Base-by-base conservation (phyloP, 2,888 invertebrate genomes). In the Anticlea derivata region DNA sequence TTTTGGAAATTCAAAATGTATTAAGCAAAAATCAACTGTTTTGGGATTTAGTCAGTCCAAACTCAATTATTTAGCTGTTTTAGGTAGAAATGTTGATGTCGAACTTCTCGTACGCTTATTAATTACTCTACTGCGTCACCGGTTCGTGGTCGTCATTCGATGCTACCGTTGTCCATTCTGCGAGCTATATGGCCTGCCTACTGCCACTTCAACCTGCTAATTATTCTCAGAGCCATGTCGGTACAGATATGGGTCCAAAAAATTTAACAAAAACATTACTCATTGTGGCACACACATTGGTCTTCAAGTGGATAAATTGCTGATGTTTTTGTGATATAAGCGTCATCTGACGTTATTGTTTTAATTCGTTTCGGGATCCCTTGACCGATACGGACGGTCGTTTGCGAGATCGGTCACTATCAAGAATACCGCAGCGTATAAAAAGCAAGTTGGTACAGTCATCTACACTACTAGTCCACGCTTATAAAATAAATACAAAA, bases 301-400 rank as follows among this genome's bases (percentile, higher is more conserved):
- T 39, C 24, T 40, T 30, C 7, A 46, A 46, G 26, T 51, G 50
- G 51, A 22, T 33, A 47, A 41, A 47, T 46, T 41, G 41, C 20
- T 34, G 20, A 33, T 12, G 3, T 46, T 47, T 51, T 45, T 35
- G 8, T 30, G n/a, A 8, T 10, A 12, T 31, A 20, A 13, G 30
- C 17, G 26, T 11, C 7, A 26, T 12, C 6, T 51, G 40, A 51
- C 41, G 46, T 47, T 35, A 47, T 27, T 10, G 7, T 37, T 10
- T 40, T 27, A 35, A 41, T 51, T 47, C 7, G n/a, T 23, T 37
- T 30, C 23, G 22, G 47, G 37, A 47, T 33, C 22, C 33, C 26
- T 35, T 22, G 50, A 45, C 35, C 37, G 50, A 39, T 40, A 34
- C 35, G 29, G 13, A 31, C 46, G 24, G 8, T 34, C 5, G 24